Evolutionary conservation across 2,797 vertebrate genomes (phyloP).

Genomic region (Syngnathus rostellatus): DNA sequence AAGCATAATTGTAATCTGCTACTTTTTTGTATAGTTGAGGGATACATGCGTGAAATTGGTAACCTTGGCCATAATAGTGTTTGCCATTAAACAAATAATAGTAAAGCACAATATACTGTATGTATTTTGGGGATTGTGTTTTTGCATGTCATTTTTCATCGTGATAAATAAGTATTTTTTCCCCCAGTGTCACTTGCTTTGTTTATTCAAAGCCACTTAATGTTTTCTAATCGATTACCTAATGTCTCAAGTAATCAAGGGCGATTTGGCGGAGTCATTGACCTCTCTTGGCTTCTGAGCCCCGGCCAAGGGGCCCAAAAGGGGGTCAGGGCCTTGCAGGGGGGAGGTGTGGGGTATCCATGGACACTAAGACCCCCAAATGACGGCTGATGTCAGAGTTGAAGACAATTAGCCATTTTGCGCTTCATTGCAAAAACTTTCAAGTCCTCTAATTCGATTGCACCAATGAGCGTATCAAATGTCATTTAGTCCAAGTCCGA

Average conservation of each 20-base stretch:
- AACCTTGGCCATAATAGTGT: not conserved
- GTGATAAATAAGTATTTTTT: not conserved
- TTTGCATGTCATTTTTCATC: not conserved
- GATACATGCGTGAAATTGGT: not conserved
- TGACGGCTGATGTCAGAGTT: slow-evolving; percentile 64
- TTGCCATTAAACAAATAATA: no score
- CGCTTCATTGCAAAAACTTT: slow-evolving; percentile 63
- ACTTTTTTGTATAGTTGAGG: slow-evolving; percentile 18
- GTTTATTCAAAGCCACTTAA: slow-evolving; percentile 64
- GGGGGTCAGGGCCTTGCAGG: slow-evolving; percentile 37
- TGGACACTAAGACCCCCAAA: slow-evolving; percentile 28
- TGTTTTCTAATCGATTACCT: slow-evolving; percentile 72
- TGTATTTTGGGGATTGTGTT: no score
- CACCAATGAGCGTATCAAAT: slow-evolving; percentile 44
- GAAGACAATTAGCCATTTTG: slow-evolving; percentile 73
- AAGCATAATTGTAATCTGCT: slow-evolving; percentile 53
- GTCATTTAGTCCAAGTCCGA: slow-evolving; percentile 38
- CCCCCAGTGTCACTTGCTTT: slow-evolving; percentile 14
- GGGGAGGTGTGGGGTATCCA: not conserved
- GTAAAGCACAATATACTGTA: no score
- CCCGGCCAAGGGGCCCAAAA: slow-evolving; percentile 37
- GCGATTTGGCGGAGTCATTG: slow-evolving; percentile 64
- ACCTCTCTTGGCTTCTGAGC: slow-evolving; percentile 61
- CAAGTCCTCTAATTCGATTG: slow-evolving; percentile 61
- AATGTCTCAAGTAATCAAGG: slow-evolving; percentile 68